These are phyloP conservation scores for Drosophila quasianomalipes DNA, from an alignment of 2,888 invertebrate species.

Conservation along the genomic window DNA sequence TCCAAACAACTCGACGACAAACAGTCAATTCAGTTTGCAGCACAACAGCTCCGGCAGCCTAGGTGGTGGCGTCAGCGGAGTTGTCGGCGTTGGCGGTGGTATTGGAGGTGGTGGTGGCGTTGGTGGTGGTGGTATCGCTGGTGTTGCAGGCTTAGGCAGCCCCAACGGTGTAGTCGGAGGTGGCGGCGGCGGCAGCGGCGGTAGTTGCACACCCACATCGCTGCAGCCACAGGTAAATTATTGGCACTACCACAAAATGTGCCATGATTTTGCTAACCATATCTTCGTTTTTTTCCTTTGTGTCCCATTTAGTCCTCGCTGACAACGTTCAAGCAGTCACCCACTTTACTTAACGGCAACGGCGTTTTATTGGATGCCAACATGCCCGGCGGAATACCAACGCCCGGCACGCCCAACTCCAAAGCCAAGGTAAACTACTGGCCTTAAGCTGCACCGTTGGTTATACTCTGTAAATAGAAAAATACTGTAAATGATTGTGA, in stretches of 20 bases:
- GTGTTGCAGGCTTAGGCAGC: slow-evolving; percentile 50
- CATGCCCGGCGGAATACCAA: slow-evolving; percentile 90
- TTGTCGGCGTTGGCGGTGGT: slow-evolving; percentile 34
- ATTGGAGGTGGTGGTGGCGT: slow-evolving; percentile 32
- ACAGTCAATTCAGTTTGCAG: slow-evolving; percentile 85
- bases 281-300: background rate
- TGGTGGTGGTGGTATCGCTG: slow-evolving; percentile 44
- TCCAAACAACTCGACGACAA: slow-evolving; percentile 85
- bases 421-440: slow-evolving; percentile 90
- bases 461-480: background rate
- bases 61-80: slow-evolving; percentile 65
- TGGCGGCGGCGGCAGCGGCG: slow-evolving; percentile 44
- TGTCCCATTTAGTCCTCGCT: slow-evolving; percentile 81
- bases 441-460: rapidly evolving
- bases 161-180: slow-evolving; percentile 49
- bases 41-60: slow-evolving; percentile 86
- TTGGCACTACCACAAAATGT: background rate
- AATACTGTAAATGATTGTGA: background rate
- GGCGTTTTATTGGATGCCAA: slow-evolving; percentile 84
- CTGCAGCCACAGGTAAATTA: slow-evolving; percentile 84
- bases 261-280: background rate
- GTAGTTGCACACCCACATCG: slow-evolving; percentile 85
- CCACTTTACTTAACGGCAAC: slow-evolving; percentile 85
- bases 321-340: slow-evolving; percentile 85
- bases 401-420: slow-evolving; percentile 93